phyloP scores from a whole-genome alignment of 2,797 vertebrate species.

The Pipistrellus pygmaeus region DNA sequence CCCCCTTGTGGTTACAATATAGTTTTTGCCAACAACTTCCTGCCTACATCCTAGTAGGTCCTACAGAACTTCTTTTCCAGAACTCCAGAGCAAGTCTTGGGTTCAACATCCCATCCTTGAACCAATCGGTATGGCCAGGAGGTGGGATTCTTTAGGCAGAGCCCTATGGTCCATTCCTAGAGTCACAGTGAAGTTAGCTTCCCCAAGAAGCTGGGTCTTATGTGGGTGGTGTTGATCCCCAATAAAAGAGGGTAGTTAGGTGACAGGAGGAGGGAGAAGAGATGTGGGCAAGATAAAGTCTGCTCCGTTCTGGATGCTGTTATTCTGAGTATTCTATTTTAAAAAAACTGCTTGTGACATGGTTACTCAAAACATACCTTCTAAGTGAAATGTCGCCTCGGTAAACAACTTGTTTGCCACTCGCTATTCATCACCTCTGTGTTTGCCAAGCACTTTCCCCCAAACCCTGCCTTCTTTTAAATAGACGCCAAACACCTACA shows the following conservation, averaged over 20 bases:
- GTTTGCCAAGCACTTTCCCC: neutral
- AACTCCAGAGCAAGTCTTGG: neutral
- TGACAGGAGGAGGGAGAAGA: neutral
- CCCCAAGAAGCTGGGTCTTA: too few relatives aligned
- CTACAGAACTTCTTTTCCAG: neutral
- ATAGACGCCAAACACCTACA: neutral
- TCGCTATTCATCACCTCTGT: neutral
- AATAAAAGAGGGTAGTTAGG: neutral
- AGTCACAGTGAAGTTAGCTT: neutral
- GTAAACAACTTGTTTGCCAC: neutral
- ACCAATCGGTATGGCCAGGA: neutral
- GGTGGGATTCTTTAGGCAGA: neutral
- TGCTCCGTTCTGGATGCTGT: neutral
- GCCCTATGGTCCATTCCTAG: neutral
- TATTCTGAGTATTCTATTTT: neutral
- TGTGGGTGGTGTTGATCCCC: neutral
- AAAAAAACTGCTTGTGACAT: neutral
- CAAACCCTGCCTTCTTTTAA: neutral
- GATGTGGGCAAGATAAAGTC: neutral
- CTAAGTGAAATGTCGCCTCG: neutral
- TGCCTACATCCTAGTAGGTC: neutral
- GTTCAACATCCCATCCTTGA: neutral
- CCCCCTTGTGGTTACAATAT: neutral
- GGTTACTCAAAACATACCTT: neutral
- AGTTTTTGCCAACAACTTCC: neutral